Base-by-base conservation (phyloP, 2,113 vertebrate species). In the Apodemus sylvaticus region DNA sequence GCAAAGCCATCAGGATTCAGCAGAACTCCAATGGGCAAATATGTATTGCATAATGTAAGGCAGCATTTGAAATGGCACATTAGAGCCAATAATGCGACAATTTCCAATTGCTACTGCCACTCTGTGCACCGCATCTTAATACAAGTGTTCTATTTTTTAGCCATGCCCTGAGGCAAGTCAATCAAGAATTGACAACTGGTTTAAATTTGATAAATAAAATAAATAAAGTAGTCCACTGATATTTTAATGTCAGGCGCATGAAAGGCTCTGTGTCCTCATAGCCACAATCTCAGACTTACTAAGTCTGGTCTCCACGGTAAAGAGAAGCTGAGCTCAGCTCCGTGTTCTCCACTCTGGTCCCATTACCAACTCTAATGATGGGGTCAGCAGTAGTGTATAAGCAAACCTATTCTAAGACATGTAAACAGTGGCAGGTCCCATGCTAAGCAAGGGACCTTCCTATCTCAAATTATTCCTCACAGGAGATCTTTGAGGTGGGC, bases 201-300 rank as follows among this genome's bases (percentile, higher is more conserved):
- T 91, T 95, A 74, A 93, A 95, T 90, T 73, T 68, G 94, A 93
- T 91, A 92, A 92, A 93, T 96, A 89, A 95, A 95, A 86, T 93
- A 94, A 78, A 90, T 70, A 79, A 91, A 22, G 5, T 51, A 76
- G 29, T 82, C 36, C 66, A 66, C 11, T 60, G 31, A 74, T 89
- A 92, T 36, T 76, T 96, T 92, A 78, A 92, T 94, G 42, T 31
- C 17, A 94, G 48, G 53, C 39, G 55, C 29, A 45, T 14, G 12
- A 90, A 94, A 87, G 62, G 0, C 17, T 90, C 29, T 83, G 76
- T 89, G 13, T 66, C 22, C 68, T 96, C 45, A 64, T 2, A 79
- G 16, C 14, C 34, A 7, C 48, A 79, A 93, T 1, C 16, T 93
- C 11, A 8, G 51, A 51, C 14, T 14, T 68, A 14, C 4, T 81